Base-by-base conservation (phyloP, 1,140 invertebrate species). In the Theocolax elegans region DNA sequence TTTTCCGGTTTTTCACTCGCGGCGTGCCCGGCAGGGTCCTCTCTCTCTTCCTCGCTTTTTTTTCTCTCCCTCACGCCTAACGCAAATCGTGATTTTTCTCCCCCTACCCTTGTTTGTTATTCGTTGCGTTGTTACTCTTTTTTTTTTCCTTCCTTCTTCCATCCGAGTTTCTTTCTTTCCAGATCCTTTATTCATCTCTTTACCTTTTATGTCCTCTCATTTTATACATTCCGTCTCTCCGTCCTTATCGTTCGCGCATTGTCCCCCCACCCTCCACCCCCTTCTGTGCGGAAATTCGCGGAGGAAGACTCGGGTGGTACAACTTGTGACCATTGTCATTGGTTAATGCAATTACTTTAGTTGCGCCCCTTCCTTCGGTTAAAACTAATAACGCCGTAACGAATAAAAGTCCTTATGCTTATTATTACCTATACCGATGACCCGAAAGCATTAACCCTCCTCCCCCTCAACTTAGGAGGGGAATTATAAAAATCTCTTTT, bases 1-100 rank as follows among this genome's bases (percentile, higher is more conserved):
- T 86, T 85, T 86, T 86, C 82, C 81, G 83, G 82, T 75, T 79
- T 83, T 83, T 82, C 79, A 79, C 82, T 79, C 74, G 76, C 80
- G 79, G 78, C 73, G 69, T 76, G 79, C 75, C 82, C 74, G 74
- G 69, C 74, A 44, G 15, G 12, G 3, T 44, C n/a, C n/a, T 49
- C 48, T 23, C 48, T 25, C 48, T 9, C 29, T 56, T 23, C 31
- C 21, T n/a, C 31, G 29, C 29, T 21, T 12, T 13, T 56, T 19
- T 19, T 48, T 72, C 31, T 25, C 42, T 31, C 44, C 19, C 25
- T 51, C 42, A 44, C 64, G 44, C 44, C 40, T 23, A 10, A 13
- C 53, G 46, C 62, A 13, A n/a, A 51, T 40, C 17, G 19, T 42
- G 69, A 69, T 65, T 46, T 8, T 72, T 27, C 51, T 38, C 70